phyloP scores from a whole-genome alignment of 2,113 vertebrate species.

The Amblyornis subalaris region DNA sequence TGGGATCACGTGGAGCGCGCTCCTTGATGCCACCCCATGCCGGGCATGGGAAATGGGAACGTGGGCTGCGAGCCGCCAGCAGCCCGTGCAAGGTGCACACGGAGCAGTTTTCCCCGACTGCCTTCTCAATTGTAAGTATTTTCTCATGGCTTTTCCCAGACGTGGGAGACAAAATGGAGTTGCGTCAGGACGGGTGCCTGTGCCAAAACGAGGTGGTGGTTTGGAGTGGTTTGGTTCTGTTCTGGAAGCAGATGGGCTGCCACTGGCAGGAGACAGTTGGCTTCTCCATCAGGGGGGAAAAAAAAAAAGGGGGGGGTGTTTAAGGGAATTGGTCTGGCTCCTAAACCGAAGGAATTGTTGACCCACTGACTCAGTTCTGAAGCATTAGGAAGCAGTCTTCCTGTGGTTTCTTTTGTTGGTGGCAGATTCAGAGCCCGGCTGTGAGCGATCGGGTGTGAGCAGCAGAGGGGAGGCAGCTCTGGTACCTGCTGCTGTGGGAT shows the following conservation, averaged over 20 bases:
- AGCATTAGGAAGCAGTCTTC: constrained; percentile 70
- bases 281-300: background rate
- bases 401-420: constrained; percentile 70
- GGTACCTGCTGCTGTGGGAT: background rate
- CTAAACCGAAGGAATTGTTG: constrained; percentile 61
- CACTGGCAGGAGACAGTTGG: constrained; percentile 4
- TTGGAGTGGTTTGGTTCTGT: constrained; percentile 4
- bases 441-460: background rate
- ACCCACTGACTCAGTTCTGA: constrained; percentile 78
- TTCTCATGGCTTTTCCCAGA: background rate
- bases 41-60: background rate
- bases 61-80: background rate
- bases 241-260: constrained; percentile 21
- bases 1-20: background rate
- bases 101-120: background rate
- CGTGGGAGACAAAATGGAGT: constrained; percentile 23
- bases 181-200: background rate
- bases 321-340: constrained; percentile 59
- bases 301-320: background rate
- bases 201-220: background rate
- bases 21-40: background rate
- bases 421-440: constrained; percentile 52
- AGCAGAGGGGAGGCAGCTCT: background rate
- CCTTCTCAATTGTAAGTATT: constrained; percentile 28
- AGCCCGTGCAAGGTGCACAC: background rate